Conservation (phyloP, 2,888 invertebrate genomes). For the Oscheius onirici region DNA sequence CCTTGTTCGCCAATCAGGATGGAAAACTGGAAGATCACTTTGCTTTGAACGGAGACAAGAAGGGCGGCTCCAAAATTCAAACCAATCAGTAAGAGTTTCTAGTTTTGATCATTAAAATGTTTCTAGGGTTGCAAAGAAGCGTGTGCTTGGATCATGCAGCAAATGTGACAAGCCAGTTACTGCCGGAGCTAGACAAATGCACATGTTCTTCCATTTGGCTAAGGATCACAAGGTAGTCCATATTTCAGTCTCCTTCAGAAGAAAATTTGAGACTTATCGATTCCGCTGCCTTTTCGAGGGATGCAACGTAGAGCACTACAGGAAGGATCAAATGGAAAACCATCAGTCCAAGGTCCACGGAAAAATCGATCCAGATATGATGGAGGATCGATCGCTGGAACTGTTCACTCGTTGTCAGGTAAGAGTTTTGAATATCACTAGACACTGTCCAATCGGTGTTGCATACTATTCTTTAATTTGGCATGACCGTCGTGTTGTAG, state of each 20-base stretch:
- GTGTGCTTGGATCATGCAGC: slow-evolving; percentile 68
- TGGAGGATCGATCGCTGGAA: slow-evolving; percentile 68
- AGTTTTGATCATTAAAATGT: background rate
- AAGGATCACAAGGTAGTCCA: slow-evolving; percentile 61
- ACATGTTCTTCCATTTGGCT: slow-evolving; percentile 71
- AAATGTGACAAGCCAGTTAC: slow-evolving; percentile 70
- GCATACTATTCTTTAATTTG: background rate
- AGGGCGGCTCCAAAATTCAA: slow-evolving; percentile 30
- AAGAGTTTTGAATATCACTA: slow-evolving; percentile 4
- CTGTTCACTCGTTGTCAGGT: slow-evolving; percentile 64
- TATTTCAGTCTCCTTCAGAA: background rate
- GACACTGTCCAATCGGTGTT: slow-evolving; percentile 8
- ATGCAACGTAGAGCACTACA: slow-evolving; percentile 67
- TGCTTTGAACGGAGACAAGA: slow-evolving; percentile 24
- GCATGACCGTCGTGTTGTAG: slow-evolving; percentile 23
- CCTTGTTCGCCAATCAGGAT: slow-evolving; percentile 48
- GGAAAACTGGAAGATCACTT: slow-evolving; percentile 31
- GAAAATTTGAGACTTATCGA: slow-evolving; percentile 60
- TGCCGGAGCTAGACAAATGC: slow-evolving; percentile 71
- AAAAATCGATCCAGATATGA: slow-evolving; percentile 68
- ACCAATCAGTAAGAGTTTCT: slow-evolving; percentile 29
- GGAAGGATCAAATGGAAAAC: slow-evolving; percentile 72
- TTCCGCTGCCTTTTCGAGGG: slow-evolving; percentile 68
- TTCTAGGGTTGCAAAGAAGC: slow-evolving; percentile 59
- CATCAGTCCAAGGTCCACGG: slow-evolving; percentile 70